A percentile compares a stretch with the other conserved stretches of the same genome.
Evolutionary conservation across 2,113 vertebrate species (phyloP).

Genomic region (Cyanoramphus novaezelandiae): DNA sequence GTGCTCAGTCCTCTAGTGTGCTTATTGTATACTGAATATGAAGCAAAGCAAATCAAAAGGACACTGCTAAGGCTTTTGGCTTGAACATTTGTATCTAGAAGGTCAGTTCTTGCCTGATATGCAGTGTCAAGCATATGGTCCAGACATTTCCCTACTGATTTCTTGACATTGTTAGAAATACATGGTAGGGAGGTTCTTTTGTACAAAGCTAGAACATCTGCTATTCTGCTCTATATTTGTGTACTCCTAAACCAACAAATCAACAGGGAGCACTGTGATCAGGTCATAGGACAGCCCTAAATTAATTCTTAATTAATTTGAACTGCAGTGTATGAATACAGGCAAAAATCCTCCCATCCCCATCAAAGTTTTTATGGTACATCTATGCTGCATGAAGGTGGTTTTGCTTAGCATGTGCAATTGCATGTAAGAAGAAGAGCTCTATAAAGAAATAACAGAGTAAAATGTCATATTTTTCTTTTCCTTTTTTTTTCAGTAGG

Average conservation of each 20-base stretch:
- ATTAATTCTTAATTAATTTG: neutral
- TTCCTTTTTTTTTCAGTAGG: neutral
- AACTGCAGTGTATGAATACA: neutral
- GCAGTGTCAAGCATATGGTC: neutral
- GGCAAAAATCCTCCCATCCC: neutral
- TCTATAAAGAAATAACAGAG: neutral
- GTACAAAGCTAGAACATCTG: neutral
- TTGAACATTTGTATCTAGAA: neutral
- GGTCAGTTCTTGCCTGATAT: neutral
- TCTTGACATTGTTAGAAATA: neutral
- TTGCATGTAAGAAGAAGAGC: neutral
- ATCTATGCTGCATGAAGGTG: neutral
- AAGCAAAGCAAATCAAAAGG: conserved; percentile 27
- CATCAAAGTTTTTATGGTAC: neutral
- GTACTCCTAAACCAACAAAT: neutral
- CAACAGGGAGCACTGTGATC: neutral
- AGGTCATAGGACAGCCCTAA: neutral
- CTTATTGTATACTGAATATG: neutral
- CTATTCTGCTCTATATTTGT: neutral
- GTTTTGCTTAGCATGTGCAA: neutral
- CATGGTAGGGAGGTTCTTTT: neutral
- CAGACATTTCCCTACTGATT: neutral
- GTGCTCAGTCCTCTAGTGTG: neutral
- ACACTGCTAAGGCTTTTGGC: neutral
- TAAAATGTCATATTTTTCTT: neutral